Evolutionary conservation across 2,888 invertebrate species (phyloP).

Genomic region (Trimorus sp.): DNA sequence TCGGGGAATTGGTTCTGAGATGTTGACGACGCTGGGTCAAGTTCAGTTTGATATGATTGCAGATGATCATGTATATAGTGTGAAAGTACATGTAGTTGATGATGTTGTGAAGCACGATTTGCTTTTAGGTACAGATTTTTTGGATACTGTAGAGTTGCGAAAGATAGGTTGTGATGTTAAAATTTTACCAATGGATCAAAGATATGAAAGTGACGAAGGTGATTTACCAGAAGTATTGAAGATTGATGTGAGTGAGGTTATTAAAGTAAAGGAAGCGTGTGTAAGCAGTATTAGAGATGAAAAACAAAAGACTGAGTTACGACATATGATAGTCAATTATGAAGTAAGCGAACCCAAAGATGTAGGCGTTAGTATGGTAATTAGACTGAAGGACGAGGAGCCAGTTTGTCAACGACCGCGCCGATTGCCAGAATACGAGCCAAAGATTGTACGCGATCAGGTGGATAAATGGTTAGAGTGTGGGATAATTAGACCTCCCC

Average conservation of each 20-base stretch:
- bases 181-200: too few relatives aligned
- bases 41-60: slow-evolving; percentile 15
- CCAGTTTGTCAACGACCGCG: slow-evolving; percentile 70
- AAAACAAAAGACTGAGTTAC: slow-evolving; percentile 5
- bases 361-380: slow-evolving; percentile 69
- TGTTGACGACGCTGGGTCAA: slow-evolving; percentile 34
- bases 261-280: slow-evolving; percentile 18
- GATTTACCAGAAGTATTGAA: too few relatives aligned
- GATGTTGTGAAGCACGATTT: slow-evolving; percentile 30
- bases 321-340: slow-evolving; percentile 39
- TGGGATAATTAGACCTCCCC: slow-evolving; percentile 71
- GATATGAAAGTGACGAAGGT: too few relatives aligned
- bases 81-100: slow-evolving; percentile 53
- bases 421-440: slow-evolving; percentile 69
- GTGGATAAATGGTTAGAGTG: slow-evolving; percentile 73
- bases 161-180: neutral
- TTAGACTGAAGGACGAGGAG: slow-evolving; percentile 71
- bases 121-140: slow-evolving; percentile 53
- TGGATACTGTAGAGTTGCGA: slow-evolving; percentile 22
- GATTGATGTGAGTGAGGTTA: neutral
- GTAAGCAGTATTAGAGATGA: slow-evolving; percentile 14
- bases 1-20: slow-evolving; percentile 31
- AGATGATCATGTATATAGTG: slow-evolving; percentile 38
- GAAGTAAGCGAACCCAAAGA: slow-evolving; percentile 50
- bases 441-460: slow-evolving; percentile 70